Percentiles rank a stretch among this genome's conserved stretches.
These are phyloP conservation scores for Lepidochitona cinerea DNA, from an alignment of 2,888 invertebrate species.

Conservation along the genomic window DNA sequence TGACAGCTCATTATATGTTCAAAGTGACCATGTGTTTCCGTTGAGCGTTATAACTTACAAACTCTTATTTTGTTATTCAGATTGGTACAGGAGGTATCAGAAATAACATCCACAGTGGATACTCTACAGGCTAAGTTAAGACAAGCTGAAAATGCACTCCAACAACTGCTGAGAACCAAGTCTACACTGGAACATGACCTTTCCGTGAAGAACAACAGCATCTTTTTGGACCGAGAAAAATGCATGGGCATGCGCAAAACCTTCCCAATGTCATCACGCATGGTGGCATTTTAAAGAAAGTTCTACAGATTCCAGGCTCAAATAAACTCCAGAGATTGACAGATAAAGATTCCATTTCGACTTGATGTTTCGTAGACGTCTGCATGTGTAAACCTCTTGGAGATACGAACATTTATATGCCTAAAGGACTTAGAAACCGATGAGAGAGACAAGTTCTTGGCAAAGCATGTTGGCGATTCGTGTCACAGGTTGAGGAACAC, in stretches of 20 bases:
- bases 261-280: conserved; percentile 78
- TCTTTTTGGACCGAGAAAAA: conserved; percentile 95
- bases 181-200: conserved; percentile 89
- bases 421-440: conserved; percentile 93
- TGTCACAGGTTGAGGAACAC: conserved; percentile 67
- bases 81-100: conserved; percentile 87
- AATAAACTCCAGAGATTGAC: too few relatives aligned
- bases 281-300: too few relatives aligned
- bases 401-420: too few relatives aligned
- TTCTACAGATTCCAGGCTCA: too few relatives aligned
- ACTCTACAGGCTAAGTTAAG: conserved; percentile 85
- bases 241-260: conserved; percentile 92
- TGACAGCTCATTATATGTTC: too few relatives aligned
- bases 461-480: conserved; percentile 72
- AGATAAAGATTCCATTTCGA: too few relatives aligned
- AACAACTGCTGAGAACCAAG: conserved; percentile 82
- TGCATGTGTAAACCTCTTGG: too few relatives aligned
- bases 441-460: conserved; percentile 88
- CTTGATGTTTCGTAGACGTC: too few relatives aligned
- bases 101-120: conserved; percentile 87
- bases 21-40: too few relatives aligned
- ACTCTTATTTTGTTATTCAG: conserved; percentile 71
- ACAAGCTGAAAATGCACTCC: conserved; percentile 70
- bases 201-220: conserved; percentile 86
- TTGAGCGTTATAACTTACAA: background rate